Evolutionary conservation across 1,140 invertebrate genomes (phyloP), one percentile per base, ranked within the genome.

Genomic region (Campoletis sonorensis): DNA sequence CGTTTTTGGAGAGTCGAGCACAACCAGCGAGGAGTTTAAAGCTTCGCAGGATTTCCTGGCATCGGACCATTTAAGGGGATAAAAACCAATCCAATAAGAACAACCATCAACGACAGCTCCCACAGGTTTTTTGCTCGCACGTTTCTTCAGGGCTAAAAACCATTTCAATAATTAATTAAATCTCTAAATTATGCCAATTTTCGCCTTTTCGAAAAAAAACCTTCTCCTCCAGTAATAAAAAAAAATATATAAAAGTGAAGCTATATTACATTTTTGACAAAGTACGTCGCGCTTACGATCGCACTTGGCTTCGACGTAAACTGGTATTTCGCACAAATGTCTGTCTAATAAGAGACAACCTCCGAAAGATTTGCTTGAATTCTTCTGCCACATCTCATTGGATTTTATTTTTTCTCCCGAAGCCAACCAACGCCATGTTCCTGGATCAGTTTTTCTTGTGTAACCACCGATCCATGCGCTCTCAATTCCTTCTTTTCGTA

Each of bases 341-440:
- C 92, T 87, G 75, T 93, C 92, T 37, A 93, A 82, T 73, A 92
- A 88, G 0, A 93, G 86, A 82, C 92, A 93, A 4, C 91, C 89
- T 68, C 86, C 90, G 37, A 45, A 4, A 27, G 54, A 68, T 78
- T 80, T 21, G 54, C 51, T 67, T 73, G 73, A 71, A 21, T 68
- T 58, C 13, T 68, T 73, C 49, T 33, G 58, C 85, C 83, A 84
- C 68, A 86, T 76, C 40, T 83, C 30, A 80, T 81, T 85, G 8
- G 73, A 45, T 27, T 15, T 37, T 61, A 86, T 87, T 58, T 81
- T 70, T 27, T 79, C 78, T 23, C 84, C 85, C 15, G 87, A 83
- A 0, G 79, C 54, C 13, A 86, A 67, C 87, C 86, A 88, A n/a
- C 77, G 83, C 86, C 87, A 88, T 16, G 68, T 77, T 49, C 81